phyloP scores from a whole-genome alignment of 2,888 invertebrate genomes.

The Eupithecia inturbata region DNA sequence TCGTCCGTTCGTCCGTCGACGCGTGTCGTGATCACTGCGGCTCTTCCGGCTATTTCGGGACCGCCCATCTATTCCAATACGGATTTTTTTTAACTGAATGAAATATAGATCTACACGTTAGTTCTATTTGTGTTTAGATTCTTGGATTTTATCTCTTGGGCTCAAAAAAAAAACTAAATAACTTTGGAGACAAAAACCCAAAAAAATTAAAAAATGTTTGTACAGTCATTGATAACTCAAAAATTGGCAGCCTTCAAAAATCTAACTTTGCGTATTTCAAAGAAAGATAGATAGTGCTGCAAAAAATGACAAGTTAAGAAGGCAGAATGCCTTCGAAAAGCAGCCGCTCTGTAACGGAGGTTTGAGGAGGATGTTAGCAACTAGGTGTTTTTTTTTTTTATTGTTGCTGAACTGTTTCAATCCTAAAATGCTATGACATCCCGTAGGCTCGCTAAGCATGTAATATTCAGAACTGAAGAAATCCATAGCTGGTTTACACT shows the following conservation, averaged over 20 bases:
- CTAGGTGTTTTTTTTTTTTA: constrained; percentile 47
- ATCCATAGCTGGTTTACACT: neutral
- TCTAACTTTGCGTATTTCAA: too few relatives aligned
- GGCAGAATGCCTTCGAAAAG: constrained; percentile 87
- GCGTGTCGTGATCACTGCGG: constrained; percentile 18
- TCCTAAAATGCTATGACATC: neutral
- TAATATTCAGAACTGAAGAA: too few relatives aligned
- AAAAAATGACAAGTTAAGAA: constrained; percentile 84
- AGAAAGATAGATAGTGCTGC: neutral
- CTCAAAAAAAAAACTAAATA: neutral
- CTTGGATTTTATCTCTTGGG: neutral
- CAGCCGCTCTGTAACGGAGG: constrained; percentile 85
- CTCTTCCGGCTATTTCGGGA: constrained; percentile 26
- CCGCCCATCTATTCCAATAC: constrained; percentile 8
- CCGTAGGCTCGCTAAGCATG: neutral
- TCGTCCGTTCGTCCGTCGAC: constrained; percentile 22
- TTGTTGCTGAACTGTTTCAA: neutral
- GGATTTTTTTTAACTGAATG: constrained; percentile 3
- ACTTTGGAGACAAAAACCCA: too few relatives aligned
- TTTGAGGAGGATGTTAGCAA: constrained; percentile 86
- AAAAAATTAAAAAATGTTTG: too few relatives aligned
- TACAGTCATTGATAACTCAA: too few relatives aligned
- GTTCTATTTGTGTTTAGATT: neutral
- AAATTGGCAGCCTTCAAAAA: too few relatives aligned
- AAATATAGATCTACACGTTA: neutral